Conservation (phyloP, 2,888 invertebrate species). For the Temnothorax rugatulus region DNA sequence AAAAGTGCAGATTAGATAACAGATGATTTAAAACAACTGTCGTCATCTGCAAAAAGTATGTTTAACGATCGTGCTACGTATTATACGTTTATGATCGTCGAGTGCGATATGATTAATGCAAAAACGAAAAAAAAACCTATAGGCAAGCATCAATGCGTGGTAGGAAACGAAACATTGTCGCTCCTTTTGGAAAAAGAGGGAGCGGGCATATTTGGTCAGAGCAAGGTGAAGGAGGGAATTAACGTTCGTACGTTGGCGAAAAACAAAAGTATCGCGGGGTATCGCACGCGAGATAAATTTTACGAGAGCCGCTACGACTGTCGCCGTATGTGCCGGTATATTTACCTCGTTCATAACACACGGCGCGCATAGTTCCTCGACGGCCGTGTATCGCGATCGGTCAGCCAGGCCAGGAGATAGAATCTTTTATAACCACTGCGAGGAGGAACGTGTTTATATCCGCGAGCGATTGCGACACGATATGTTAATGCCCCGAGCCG, state of each 20-base stretch:
- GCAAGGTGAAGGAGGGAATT: not conserved
- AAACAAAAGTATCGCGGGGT: constrained; percentile 12
- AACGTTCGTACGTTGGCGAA: constrained; percentile 23
- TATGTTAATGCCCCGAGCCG: constrained; percentile 73
- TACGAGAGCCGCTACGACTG: constrained; percentile 19
- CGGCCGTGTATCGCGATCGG: constrained; percentile 68
- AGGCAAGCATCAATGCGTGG: constrained; percentile 1
- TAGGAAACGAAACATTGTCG: constrained; percentile 8
- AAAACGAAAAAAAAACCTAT: constrained; percentile 19
- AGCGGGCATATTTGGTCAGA: not conserved
- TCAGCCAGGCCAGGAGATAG: constrained; percentile 65
- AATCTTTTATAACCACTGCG: constrained; percentile 70
- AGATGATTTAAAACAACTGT: constrained; percentile 41
- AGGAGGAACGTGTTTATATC: constrained; percentile 75
- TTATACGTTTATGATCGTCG: constrained; percentile 30
- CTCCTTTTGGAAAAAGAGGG: constrained; percentile 15
- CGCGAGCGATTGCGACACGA: constrained; percentile 76
- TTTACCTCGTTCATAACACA: constrained; percentile 42
- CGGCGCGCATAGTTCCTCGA: constrained; percentile 65
- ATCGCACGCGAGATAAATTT: constrained; percentile 49
- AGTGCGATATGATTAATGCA: constrained; percentile 42
- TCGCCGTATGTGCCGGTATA: constrained; percentile 15
- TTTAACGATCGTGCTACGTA: constrained; percentile 38
- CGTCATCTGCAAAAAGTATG: constrained; percentile 32
- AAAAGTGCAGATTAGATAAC: constrained; percentile 41